These are phyloP conservation scores for Takifugu flavidus DNA, from an alignment of 2,113 vertebrate genomes.

Conservation along the genomic window DNA sequence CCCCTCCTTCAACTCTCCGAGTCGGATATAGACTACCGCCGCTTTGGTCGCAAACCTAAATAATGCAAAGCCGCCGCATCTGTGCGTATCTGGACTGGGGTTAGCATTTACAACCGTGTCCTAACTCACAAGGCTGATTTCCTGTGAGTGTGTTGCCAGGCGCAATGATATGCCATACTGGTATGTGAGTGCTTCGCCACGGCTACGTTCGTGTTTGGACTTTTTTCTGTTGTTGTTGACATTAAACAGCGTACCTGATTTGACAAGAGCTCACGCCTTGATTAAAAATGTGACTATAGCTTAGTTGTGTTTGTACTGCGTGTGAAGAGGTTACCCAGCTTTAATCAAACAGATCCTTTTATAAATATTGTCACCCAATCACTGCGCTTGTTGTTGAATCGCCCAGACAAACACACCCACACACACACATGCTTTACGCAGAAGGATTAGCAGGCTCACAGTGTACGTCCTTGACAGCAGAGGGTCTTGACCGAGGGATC, in stretches of 20 bases:
- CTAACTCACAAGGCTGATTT: too few species aligned
- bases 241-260: slow-evolving; percentile 33
- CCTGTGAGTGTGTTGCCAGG: too few species aligned
- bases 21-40: slow-evolving; percentile 26
- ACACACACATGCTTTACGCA: slow-evolving; percentile 3
- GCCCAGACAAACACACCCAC: slow-evolving; percentile 7
- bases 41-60: slow-evolving; percentile 4
- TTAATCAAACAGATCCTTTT: too few species aligned
- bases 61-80: too few species aligned
- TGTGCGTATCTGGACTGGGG: background rate
- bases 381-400: too few species aligned
- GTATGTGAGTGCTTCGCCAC: background rate
- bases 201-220: slow-evolving; percentile 5
- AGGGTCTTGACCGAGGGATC: slow-evolving; percentile 41
- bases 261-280: slow-evolving; percentile 9
- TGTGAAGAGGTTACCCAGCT: slow-evolving; percentile 19
- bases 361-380: too few species aligned
- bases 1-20: slow-evolving; percentile 44
- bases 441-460: slow-evolving; percentile 31
- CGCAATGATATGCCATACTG: too few species aligned
- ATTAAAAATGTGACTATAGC: slow-evolving; percentile 19
- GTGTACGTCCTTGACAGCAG: slow-evolving; percentile 47
- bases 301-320: slow-evolving; percentile 5
- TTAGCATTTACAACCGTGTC: too few species aligned
- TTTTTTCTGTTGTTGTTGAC: background rate